Base-by-base conservation (phyloP, 2,888 invertebrate species). In the Sabatieria punctata region DNA sequence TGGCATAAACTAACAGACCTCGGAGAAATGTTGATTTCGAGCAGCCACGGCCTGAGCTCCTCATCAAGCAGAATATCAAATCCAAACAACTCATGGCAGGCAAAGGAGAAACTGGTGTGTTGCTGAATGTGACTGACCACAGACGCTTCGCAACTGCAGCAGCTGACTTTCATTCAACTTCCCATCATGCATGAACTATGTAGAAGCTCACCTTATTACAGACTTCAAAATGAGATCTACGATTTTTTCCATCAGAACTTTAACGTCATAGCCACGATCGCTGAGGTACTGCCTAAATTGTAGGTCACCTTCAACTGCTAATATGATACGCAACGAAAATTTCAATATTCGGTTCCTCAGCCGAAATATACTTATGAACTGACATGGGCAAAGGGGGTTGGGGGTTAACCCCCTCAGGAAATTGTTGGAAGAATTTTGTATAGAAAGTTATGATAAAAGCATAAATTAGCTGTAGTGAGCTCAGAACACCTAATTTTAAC, bases 11-110 rank as follows among this genome's bases (percentile, higher is more conserved):
- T n/a, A n/a, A n/a, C 39, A 46, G 52, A 67, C 67, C 67, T 66
- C 1, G 69, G 69, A 27, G 67, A 68, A 33, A 68, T 65, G 55
- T 67, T 66, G 60, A 83, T 85, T 74, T 95, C 93, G 51, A 97
- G 73, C n/a, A 97, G 72, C 93, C 93, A 95, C 0, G 93, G 89
- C 60, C 86, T 84, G 41, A 89, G 71, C 58, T 81, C 77, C 54
- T 84, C 82, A 66, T 95, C 95, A 45, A 95, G 71, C 46, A 47
- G 15, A 41, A 41, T 23, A 23, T 48, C 47, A 50, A 91, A 80
- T 0, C 91, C 95, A 66, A 95, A 95, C 43, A 95, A 70, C 65
- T 97, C 95, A 64, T 88, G 91, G 57, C 85, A 85, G 64, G 81
- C 82, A 64, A 89, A 91, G 13, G 41, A 44, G 39, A 37, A 50